Base-by-base conservation (phyloP, 1,140 invertebrate species). In the Camponotus floridanus region DNA sequence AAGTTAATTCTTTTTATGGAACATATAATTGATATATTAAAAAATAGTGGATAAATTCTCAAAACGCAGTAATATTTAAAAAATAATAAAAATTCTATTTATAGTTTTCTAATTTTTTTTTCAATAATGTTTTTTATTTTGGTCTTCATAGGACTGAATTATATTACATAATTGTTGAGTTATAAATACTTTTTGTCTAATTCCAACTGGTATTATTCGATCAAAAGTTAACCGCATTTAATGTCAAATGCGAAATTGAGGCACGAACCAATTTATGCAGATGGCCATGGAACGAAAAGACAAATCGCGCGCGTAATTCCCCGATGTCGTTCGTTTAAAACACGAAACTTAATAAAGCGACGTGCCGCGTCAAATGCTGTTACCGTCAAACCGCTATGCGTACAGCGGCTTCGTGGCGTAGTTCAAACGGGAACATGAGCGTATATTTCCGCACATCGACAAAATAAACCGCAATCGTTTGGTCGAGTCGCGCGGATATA, bases 291-390 rank as follows among this genome's bases (percentile, higher is more conserved):
- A 79, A 65, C 61, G 61, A 71, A 59, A 80, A 81, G 78, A 81
- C 78, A 61, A 71, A 71, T 81, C 78, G 78, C 78, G 48, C 48
- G 64, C 48, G 67, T 71, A 81, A 71, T 81, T 59, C 48, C 65
- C 78, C 48, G 31, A 36, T 59, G 65, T 81, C 78, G 65, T 61
- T 71, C 78, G 65, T 59, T 81, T 71, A 61, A 71, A 81, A 81
- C 65, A 39, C 51, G 39, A 81, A 81, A 81, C 65, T 81, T 81
- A 81, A 81, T 81, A 81, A 81, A 81, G 65, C 78, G 26, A 71
- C 57, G 78, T n/a, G 55, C 21, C 65, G 26, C 55, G 78, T 81
- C 78, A 81, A 71, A 81, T 81, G 65, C 78, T 31, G 55, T 81
- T 81, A 81, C 61, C 31, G 51, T 71, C 78, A 71, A 80, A 45